Evolutionary conservation across 2,888 invertebrate species (phyloP), one percentile per base, ranked within the genome.

Genomic region (Zaprionus lineosus): DNA sequence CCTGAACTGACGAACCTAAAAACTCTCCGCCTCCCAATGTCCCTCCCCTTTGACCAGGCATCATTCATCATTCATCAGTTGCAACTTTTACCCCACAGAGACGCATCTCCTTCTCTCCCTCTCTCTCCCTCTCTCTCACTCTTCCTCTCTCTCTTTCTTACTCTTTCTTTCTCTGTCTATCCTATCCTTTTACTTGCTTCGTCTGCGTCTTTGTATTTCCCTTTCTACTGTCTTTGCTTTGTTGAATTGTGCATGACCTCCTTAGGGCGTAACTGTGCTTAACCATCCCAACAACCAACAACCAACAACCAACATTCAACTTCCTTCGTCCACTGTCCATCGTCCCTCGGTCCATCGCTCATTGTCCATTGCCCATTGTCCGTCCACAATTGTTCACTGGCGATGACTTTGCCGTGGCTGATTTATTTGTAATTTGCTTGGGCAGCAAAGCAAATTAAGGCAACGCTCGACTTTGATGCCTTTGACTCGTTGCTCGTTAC

Each of bases 231-330:
- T 8, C 28, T 28, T 2, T 12, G 14, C 33, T 29, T 41, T 31
- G 24, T 29, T 21, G 37, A 21, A 34, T 52, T 63, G 64, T 51
- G 81, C 76, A 68, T 76, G 67, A 74, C 81, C 78, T 74, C 78
- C 74, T 74, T 75, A 79, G 70, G 82, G 81, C 75, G 82, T 77
- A 79, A 78, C 82, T 79, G 79, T 78, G 84, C 81, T 78, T 71
- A 75, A 75, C 66, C 76, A 73, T 70, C 51, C 44, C 41, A 48
- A 15, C 53, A 48, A 40, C 21, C 56, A 56, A 44, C 47, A 39
- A 15, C 8, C 47, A 51, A 14, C 37, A 16, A 33, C 29, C 16
- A 8, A 3, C 6, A 41, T 40, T 16, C 56, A 56, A 40, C 47
- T 40, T 15, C 8, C 41, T 47, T 14, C 37, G 28, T 40, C 21